Evolutionary conservation across 2,888 invertebrate species (phyloP), one percentile per base, ranked within the genome.

Genomic region (Ophioninae sp.): DNA sequence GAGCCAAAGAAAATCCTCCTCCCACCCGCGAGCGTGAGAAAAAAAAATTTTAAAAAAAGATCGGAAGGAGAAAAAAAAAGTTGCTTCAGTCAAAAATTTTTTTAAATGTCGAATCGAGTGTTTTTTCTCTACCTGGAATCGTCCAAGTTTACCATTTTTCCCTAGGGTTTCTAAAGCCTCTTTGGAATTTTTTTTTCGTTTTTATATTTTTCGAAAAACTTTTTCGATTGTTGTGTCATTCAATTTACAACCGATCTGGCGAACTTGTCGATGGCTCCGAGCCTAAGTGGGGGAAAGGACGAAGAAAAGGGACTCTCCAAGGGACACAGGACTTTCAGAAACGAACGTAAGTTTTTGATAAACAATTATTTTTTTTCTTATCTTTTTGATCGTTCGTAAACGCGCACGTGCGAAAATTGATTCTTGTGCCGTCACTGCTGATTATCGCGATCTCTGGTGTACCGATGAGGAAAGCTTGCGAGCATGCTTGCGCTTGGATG

Each of bases 1-100:
- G 58, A 61, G 63, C 17, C 51, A 13, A 56, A 78, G 61, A 69
- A 68, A 59, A 59, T 51, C 63, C 65, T 77, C 75, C 79, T 71
- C 81, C 64, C 80, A 74, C 58, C 81, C 61, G 22, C 20, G 6
- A 6, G 58, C 20, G 20, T 20, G 59, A 7, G 59, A n/a, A 13
- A 17, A 65, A 13, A 8, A 37, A 0, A 44, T 41, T 20, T 22
- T 9, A 7, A 20, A 44, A 44, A 51, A 51, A 13, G 17, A n/a
- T 17, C 63, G 59, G 68, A n/a, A 7, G 41, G 0, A 23, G n/a
- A 51, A 13, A 64, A 78, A 51, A 56, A 75, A 65, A 67, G 3
- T 67, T 22, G 22, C 44, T 68, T 68, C 0, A 30, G 59, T 22
- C 59, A 59, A 59, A 20, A 59, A 20, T 5, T 30, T 20, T 17